Evolutionary conservation across 2,888 invertebrate genomes (phyloP).

Genomic region (Crioceris asparagi): DNA sequence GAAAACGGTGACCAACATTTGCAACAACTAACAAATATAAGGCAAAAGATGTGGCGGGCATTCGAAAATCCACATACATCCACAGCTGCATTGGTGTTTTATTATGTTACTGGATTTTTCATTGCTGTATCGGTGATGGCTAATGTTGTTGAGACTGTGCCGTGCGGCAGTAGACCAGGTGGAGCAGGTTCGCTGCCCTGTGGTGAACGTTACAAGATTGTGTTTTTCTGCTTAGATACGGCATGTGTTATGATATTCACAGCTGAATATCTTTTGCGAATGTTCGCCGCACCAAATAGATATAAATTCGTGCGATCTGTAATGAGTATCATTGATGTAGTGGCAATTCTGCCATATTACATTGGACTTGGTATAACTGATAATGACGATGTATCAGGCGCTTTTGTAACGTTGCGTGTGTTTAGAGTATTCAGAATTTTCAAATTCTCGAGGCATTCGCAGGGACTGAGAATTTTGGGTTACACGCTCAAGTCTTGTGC

Average conservation of each 20-base stretch:
- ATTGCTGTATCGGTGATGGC: conserved; percentile 99
- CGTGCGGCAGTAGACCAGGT: conserved; percentile 81
- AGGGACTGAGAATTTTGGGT: conserved; percentile 95
- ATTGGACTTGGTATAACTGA: conserved; percentile 96
- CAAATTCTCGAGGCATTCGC: conserved; percentile 99
- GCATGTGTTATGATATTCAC: conserved; percentile 99
- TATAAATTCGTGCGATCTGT: conserved; percentile 97
- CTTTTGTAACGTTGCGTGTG: conserved; percentile 96
- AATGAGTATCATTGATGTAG: conserved; percentile 99
- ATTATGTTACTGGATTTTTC: conserved; percentile 99
- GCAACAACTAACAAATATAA: conserved; percentile 75
- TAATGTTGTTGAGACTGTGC: conserved; percentile 96
- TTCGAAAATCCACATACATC: conserved; percentile 99
- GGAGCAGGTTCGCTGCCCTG: conserved; percentile 84
- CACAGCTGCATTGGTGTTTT: conserved; percentile 98
- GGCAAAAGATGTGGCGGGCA: conserved; percentile 98
- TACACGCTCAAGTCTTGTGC: conserved; percentile 99
- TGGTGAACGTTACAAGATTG: conserved; percentile 95
- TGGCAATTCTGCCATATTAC: conserved; percentile 98
- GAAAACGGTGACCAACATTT: conserved; percentile 86
- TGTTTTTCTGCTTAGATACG: conserved; percentile 98
- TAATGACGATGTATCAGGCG: conserved; percentile 97
- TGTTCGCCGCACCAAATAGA: conserved; percentile 97
- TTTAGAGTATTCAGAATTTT: conserved; percentile 99
- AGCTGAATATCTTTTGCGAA: conserved; percentile 87